These are phyloP conservation scores for Drosophila melanica DNA, from an alignment of 1,140 invertebrate genomes.

Conservation along the genomic window DNA sequence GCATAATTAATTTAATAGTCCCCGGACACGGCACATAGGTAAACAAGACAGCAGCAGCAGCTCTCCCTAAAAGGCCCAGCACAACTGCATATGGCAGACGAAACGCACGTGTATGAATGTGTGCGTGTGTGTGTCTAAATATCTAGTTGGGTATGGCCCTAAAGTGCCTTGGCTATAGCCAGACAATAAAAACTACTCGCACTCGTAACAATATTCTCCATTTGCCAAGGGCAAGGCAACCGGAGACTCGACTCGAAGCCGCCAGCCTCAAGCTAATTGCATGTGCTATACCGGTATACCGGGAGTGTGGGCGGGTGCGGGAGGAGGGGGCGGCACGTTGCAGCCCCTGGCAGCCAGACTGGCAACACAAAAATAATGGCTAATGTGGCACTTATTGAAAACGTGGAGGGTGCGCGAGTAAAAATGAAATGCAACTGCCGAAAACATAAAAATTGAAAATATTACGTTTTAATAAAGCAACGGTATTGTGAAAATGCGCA, in stretches of 20 bases:
- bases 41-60: slow-evolving; percentile 12
- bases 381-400: slow-evolving; percentile 25
- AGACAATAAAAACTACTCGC: slow-evolving; percentile 63
- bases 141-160: slow-evolving; percentile 26
- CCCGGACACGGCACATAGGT: slow-evolving; percentile 57
- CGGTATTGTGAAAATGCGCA: background rate
- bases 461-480: slow-evolving; percentile 47
- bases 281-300: slow-evolving; percentile 31
- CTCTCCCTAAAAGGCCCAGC: slow-evolving; percentile 8
- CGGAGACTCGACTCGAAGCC: slow-evolving; percentile 3
- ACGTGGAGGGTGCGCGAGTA: slow-evolving; percentile 35
- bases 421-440: slow-evolving; percentile 41
- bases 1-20: slow-evolving; percentile 72
- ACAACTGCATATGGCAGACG: slow-evolving; percentile 3
- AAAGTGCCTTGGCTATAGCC: slow-evolving; percentile 28
- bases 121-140: slow-evolving; percentile 9
- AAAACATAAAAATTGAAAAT: slow-evolving; percentile 42
- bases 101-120: no score
- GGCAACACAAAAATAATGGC: slow-evolving; percentile 37
- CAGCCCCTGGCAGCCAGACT: slow-evolving; percentile 16
- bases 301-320: background rate
- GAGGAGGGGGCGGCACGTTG: background rate
- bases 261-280: slow-evolving; percentile 43
- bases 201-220: slow-evolving; percentile 55
- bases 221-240: slow-evolving; percentile 67